phyloP scores from a whole-genome alignment of 2,797 vertebrate genomes.

The Falco cherrug region DNA sequence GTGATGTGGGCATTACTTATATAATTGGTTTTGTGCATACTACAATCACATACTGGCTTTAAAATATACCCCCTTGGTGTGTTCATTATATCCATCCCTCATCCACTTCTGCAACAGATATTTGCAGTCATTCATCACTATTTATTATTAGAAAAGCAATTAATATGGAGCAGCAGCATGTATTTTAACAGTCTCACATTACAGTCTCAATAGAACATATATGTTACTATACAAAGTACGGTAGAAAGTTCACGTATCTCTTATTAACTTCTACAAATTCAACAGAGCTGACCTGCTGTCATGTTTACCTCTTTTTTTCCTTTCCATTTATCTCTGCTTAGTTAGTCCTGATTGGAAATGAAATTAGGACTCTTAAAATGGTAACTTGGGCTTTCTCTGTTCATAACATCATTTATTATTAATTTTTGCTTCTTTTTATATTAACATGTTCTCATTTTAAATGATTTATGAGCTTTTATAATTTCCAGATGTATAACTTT shows the following conservation, averaged over 20 bases:
- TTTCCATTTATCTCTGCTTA: not conserved
- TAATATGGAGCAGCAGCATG: conserved; percentile 23
- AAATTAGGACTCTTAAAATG: not conserved
- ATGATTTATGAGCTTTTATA: not conserved
- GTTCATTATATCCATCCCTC: conserved; percentile 57
- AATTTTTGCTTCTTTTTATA: not conserved
- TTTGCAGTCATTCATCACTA: conserved; percentile 44
- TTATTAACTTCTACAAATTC: not conserved
- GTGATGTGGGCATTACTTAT: conserved; percentile 42
- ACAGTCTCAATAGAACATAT: not conserved
- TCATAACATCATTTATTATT: not conserved
- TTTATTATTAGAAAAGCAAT: conserved; percentile 66
- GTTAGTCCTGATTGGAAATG: not conserved
- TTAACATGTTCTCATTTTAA: not conserved
- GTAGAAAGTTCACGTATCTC: not conserved
- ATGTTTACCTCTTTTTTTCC: not conserved
- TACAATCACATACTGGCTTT: conserved; percentile 53
- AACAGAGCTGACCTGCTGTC: not conserved
- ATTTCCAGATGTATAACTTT: not conserved
- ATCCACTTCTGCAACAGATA: conserved; percentile 34
- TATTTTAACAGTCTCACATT: conserved; percentile 20
- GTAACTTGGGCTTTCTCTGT: not conserved
- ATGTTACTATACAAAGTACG: not conserved
- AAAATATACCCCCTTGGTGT: conserved; percentile 50
- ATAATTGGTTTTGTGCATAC: conserved; percentile 57